These are phyloP conservation scores for Lutjanus erythropterus DNA, from an alignment of 2,113 vertebrate genomes.

Conservation along the genomic window DNA sequence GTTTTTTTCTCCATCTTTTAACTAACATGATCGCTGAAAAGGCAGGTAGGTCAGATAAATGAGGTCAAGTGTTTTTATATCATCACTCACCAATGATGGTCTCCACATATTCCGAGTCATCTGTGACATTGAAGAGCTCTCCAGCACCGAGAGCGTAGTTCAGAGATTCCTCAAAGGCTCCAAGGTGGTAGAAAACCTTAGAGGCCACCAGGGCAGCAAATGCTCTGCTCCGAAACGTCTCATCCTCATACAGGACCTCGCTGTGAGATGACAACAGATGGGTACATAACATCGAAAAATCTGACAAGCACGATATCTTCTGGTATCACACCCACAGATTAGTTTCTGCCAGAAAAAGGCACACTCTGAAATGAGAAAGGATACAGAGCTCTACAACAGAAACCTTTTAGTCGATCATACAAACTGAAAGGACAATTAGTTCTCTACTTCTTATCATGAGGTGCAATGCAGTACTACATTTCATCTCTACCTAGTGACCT, in stretches of 20 bases:
- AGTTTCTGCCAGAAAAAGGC: not conserved
- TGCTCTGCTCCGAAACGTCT: conserved; percentile 94
- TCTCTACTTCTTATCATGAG: not conserved
- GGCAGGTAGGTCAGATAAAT: not conserved
- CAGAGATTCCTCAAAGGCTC: conserved; percentile 98
- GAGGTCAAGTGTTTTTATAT: not conserved
- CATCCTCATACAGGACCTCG: conserved; percentile 98
- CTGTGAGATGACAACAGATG: conserved; percentile 77
- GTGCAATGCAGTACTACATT: not conserved
- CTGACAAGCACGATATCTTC: not conserved
- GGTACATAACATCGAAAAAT: conserved; percentile 26
- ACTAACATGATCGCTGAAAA: not conserved
- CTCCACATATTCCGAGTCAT: conserved; percentile 98
- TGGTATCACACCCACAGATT: not conserved
- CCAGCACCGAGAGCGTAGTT: conserved; percentile 98
- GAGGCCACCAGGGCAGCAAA: conserved; percentile 99
- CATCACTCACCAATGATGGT: conserved; percentile 95
- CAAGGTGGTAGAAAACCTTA: conserved; percentile 98
- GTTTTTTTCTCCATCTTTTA: not conserved
- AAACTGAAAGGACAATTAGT: not conserved
- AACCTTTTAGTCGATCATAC: not conserved
- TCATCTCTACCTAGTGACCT: not conserved
- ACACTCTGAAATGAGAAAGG: not conserved
- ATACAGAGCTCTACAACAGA: not conserved
- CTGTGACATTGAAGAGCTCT: conserved; percentile 98